A percentile compares a stretch with the other conserved stretches of the same genome.
These are phyloP conservation scores for Acronicta alni DNA, from an alignment of 2,888 invertebrate genomes.

Conservation along the genomic window DNA sequence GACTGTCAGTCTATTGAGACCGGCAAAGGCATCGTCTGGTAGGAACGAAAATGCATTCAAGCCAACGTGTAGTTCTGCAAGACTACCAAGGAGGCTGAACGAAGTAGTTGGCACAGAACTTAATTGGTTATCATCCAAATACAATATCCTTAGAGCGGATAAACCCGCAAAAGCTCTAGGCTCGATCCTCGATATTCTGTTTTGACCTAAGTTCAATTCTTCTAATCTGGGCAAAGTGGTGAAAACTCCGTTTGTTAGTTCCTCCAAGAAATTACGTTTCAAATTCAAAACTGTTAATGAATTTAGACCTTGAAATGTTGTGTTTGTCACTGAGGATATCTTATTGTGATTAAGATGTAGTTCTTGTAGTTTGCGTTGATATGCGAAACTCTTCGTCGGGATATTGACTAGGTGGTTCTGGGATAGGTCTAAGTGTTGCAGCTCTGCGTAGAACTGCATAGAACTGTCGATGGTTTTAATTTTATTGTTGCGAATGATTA, in stretches of 20 bases:
- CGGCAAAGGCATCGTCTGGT: conserved; percentile 94
- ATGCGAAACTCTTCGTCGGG: conserved; percentile 93
- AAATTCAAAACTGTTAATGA: conserved; percentile 94
- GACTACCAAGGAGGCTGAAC: conserved; percentile 92
- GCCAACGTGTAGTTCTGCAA: conserved; percentile 95
- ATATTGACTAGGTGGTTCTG: conserved; percentile 95
- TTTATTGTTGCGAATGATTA: conserved; percentile 95
- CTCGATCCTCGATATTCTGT: conserved; percentile 94
- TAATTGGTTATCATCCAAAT: conserved; percentile 95
- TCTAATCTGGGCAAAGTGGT: conserved; percentile 93
- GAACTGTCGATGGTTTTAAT: conserved; percentile 97
- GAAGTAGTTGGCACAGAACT: conserved; percentile 93
- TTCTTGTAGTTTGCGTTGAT: conserved; percentile 94
- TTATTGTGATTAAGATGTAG: conserved; percentile 95
- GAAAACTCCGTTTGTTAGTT: conserved; percentile 93
- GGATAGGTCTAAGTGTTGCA: conserved; percentile 95
- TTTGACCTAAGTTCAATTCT: conserved; percentile 95
- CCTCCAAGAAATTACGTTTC: conserved; percentile 94
- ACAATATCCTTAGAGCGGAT: conserved; percentile 93
- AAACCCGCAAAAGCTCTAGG: conserved; percentile 93
- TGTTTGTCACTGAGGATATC: conserved; percentile 94
- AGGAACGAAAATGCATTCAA: conserved; percentile 94
- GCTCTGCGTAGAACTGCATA: conserved; percentile 95
- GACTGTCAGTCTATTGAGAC: conserved; percentile 92
- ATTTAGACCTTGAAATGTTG: conserved; percentile 94